Evolutionary conservation across 2,113 vertebrate genomes (phyloP).

Genomic region (Sylvia atricapilla): DNA sequence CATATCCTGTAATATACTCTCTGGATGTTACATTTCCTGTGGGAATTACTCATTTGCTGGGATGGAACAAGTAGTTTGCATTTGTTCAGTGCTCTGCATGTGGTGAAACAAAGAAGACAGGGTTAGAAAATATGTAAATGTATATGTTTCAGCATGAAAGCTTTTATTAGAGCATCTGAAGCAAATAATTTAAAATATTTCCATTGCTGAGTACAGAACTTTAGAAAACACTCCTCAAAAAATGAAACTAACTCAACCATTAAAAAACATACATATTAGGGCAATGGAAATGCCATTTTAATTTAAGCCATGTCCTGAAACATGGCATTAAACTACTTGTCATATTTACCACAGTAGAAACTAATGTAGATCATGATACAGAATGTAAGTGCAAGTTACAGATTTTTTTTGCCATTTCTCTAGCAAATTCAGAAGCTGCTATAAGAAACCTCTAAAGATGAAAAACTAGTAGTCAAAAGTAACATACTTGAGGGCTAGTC

Average conservation of each 20-base stretch:
- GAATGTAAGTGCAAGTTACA: background rate
- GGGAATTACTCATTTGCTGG: background rate
- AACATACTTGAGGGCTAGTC: conserved; percentile 36
- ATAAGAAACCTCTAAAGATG: background rate
- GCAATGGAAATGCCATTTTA: background rate
- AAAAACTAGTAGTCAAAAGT: conserved; percentile 15
- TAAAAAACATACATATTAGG: background rate
- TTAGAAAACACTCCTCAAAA: background rate
- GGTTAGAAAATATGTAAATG: background rate
- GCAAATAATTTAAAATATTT: conserved; percentile 23
- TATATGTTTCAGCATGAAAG: background rate
- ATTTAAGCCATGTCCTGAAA: background rate
- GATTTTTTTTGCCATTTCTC: background rate
- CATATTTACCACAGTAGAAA: background rate
- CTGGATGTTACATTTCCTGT: background rate
- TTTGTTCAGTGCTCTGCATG: background rate
- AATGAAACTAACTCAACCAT: background rate
- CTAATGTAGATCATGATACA: background rate
- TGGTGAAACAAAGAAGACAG: background rate
- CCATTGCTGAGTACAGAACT: background rate
- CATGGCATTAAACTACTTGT: background rate
- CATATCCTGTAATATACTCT: background rate
- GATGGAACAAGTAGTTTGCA: background rate
- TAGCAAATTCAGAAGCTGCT: conserved; percentile 3
- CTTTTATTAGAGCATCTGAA: background rate